Conservation (phyloP, 2,888 invertebrate genomes). For the Kryphioiulus occultus region DNA sequence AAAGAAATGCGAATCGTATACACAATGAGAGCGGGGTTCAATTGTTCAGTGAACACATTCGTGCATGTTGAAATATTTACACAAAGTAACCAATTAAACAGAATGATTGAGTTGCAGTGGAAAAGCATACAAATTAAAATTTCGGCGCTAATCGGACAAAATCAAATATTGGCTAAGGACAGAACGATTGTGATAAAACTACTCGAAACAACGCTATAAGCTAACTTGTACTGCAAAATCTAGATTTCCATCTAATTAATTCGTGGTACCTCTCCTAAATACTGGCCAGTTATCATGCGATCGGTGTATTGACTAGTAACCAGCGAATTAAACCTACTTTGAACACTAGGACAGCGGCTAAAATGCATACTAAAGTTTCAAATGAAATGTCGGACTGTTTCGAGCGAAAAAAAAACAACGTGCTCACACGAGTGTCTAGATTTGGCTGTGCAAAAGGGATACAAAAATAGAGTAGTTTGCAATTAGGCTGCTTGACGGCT, state of each 20-base stretch:
- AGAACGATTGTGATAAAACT: not conserved
- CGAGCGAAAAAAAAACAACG: not conserved
- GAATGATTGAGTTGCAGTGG: not conserved
- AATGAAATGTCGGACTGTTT: not conserved
- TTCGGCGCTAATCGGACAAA: not conserved
- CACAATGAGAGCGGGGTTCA: not conserved
- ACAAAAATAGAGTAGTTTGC: not conserved
- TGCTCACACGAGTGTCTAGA: not conserved
- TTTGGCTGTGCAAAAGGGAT: not conserved
- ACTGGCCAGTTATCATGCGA: not conserved
- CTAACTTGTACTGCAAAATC: not conserved
- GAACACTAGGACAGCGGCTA: not conserved
- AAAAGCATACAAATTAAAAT: not conserved
- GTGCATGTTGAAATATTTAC: not conserved
- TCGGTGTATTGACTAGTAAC: not conserved
- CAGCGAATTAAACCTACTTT: constrained; percentile 7
- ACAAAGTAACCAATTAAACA: not conserved
- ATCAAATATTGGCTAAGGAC: not conserved
- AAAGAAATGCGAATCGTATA: not conserved
- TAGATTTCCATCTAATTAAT: not conserved
- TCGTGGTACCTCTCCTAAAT: constrained; percentile 21
- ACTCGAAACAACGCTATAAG: not conserved
- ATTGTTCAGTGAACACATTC: not conserved
- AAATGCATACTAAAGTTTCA: not conserved
- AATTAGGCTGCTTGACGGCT: not conserved